Evolutionary conservation across 1,140 invertebrate genomes (phyloP).

Genomic region (Drosophila parvula): DNA sequence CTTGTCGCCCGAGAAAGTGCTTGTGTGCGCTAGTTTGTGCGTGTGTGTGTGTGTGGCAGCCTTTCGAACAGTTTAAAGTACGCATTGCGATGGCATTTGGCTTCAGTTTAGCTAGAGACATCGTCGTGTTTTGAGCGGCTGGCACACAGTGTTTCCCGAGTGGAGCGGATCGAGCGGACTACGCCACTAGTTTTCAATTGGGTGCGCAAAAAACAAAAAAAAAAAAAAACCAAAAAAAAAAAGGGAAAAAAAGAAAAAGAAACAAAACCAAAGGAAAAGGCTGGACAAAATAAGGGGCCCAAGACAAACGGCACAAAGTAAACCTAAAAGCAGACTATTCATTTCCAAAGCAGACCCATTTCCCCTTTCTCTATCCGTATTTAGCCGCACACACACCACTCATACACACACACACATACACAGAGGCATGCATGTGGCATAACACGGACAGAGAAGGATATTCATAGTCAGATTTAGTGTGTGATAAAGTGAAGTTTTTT

Average conservation of each 20-base stretch:
- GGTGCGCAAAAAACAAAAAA: constrained; percentile 39
- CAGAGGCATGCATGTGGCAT: constrained; percentile 43
- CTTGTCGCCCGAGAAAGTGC: constrained; percentile 1
- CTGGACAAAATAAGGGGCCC: constrained; percentile 21
- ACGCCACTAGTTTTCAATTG: constrained; percentile 37
- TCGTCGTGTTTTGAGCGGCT: constrained; percentile 74
- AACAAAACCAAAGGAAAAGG: constrained; percentile 19
- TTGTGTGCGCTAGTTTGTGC: not conserved
- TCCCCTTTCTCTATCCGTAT: constrained; percentile 15
- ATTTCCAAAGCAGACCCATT: constrained; percentile 17
- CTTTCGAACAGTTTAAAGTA: constrained; percentile 76
- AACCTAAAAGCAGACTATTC: constrained; percentile 44
- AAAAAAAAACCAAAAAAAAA: constrained; percentile 12
- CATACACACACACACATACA: constrained; percentile 23
- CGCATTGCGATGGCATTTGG: constrained; percentile 72
- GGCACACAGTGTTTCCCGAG: constrained; percentile 50
- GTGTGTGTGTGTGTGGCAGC: constrained; percentile 10
- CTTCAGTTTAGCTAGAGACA: constrained; percentile 79
- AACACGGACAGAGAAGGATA: constrained; percentile 31
- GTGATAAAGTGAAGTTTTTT: constrained; percentile 50
- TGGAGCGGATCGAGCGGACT: constrained; percentile 46
- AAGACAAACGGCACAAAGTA: constrained; percentile 27
- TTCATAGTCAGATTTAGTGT: constrained; percentile 34
- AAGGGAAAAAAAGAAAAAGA: constrained; percentile 10
- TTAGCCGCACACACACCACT: constrained; percentile 18